Conservation (phyloP, 2,797 vertebrate genomes). For the Cynodonichthys magdalenae region DNA sequence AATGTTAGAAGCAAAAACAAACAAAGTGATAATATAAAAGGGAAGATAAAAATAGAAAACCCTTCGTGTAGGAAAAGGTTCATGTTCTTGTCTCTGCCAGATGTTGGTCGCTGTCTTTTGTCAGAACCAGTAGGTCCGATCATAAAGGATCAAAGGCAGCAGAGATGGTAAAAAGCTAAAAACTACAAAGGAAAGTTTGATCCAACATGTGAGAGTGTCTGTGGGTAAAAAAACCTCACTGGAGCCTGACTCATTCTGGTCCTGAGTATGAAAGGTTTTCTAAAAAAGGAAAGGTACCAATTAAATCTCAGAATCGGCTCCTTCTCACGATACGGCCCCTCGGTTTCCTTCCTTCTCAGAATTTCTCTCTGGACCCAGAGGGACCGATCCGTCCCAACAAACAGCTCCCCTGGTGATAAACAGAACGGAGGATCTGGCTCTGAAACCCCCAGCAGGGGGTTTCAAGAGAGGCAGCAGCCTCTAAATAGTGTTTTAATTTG, state of each 20-base stretch:
- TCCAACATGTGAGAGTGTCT: conserved; percentile 61
- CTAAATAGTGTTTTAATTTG: conserved; percentile 43
- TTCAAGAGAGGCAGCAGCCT: conserved; percentile 35
- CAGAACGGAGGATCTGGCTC: conserved; percentile 39
- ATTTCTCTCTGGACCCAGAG: conserved; percentile 37
- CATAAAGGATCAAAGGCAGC: conserved; percentile 62
- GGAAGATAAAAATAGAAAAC: too few relatives aligned
- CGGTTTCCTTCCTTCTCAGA: conserved; percentile 54
- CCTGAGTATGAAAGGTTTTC: conserved; percentile 62
- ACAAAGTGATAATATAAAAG: too few relatives aligned
- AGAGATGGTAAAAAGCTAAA: conserved; percentile 44
- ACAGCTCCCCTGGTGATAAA: conserved; percentile 58
- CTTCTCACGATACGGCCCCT: conserved; percentile 59
- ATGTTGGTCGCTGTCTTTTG: conserved; percentile 25
- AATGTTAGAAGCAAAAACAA: too few relatives aligned
- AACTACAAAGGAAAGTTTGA: conserved; percentile 74
- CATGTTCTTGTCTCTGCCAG: conserved; percentile 23
- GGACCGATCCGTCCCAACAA: conserved; percentile 46
- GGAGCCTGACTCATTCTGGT: conserved; percentile 72
- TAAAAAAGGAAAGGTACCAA: conserved; percentile 79
- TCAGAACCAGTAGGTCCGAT: conserved; percentile 60
- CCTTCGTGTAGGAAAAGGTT: too few relatives aligned
- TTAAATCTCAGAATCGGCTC: conserved; percentile 66
- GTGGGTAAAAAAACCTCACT: conserved; percentile 47
- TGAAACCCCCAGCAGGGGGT: neutral